Conservation (phyloP, 2,888 invertebrate species). For the Leptopilina drosophilae region DNA sequence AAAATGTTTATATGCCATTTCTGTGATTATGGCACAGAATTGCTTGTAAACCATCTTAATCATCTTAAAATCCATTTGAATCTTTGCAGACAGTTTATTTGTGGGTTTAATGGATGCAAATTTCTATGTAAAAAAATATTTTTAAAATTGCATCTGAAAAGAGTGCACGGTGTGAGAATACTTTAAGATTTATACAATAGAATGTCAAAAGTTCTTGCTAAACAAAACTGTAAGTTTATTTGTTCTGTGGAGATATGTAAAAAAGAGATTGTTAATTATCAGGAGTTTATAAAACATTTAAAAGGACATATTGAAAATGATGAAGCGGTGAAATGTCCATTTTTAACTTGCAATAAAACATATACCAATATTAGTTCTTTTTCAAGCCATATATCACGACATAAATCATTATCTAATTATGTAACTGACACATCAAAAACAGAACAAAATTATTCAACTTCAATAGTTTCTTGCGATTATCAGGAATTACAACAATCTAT, state of each 20-base stretch:
- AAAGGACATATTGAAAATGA: not conserved
- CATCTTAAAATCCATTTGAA: not conserved
- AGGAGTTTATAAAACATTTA: not conserved
- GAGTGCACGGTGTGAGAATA: not conserved
- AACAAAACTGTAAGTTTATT: not conserved
- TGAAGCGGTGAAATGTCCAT: not conserved
- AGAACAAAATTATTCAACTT: not conserved
- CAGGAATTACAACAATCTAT: not conserved
- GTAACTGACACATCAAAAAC: not conserved
- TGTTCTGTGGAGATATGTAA: not conserved
- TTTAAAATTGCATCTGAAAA: not conserved
- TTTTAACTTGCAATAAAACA: not conserved
- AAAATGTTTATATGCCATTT: constrained; percentile 9
- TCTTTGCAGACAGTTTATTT: constrained; percentile 1
- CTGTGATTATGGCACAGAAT: not conserved
- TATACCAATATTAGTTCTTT: not conserved
- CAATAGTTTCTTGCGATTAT: not conserved
- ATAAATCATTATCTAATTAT: not conserved
- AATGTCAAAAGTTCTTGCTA: not conserved
- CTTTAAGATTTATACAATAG: not conserved
- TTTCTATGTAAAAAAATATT: not conserved
- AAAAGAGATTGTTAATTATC: not conserved
- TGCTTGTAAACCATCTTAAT: not conserved
- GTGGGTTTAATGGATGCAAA: not conserved
- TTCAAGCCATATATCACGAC: not conserved